Base-by-base conservation (phyloP, 2,888 invertebrate genomes). In the Trichopoda pennipes region DNA sequence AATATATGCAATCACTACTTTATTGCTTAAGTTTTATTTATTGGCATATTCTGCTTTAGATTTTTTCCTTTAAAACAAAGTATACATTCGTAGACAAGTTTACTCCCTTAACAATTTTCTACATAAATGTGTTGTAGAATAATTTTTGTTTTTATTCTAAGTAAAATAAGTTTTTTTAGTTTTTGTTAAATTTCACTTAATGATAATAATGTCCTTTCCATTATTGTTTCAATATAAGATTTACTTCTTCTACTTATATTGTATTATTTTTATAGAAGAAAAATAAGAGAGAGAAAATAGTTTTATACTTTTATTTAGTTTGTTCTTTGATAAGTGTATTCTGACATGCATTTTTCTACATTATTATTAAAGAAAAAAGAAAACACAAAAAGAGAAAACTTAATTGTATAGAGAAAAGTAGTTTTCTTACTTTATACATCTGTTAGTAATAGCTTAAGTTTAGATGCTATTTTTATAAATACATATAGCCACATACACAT, bases 181-280 rank as follows among this genome's bases (percentile, higher is more conserved):
- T 66, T 81, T 68, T 55, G 58, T 51, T 55, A 19, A 68, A 75
- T 77, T 81, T 68, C 77, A 77, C 77, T 77, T 72, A 81, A 81
- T 81, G 72, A 76, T 81, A 81, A 77, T 81, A 73, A 68, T 72
- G 81, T 81, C 76, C 81, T 69, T 73, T 69, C 63, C 63, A 68
- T 76, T 70, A 60, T 77, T 81, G 72, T 77, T 61, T 81, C 81
- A 81, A 81, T 81, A 68, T 63, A 49, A 72, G 68, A 73, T 61
- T 63, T 56, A 69, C 23, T 69, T 69, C 17, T 21, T 32, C 7
- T 19, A 60, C 17, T 56, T 44, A 17, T 75, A 55, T 69, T 14
- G 9, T 9, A n/a, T 9, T 10, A 32, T 12, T 68, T 32, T 32
- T 32, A 14, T 1, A 0, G 17, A 51, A 8, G 1, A 44, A 8